phyloP scores from a whole-genome alignment of 2,888 invertebrate species.

The Ormia ochracea region DNA sequence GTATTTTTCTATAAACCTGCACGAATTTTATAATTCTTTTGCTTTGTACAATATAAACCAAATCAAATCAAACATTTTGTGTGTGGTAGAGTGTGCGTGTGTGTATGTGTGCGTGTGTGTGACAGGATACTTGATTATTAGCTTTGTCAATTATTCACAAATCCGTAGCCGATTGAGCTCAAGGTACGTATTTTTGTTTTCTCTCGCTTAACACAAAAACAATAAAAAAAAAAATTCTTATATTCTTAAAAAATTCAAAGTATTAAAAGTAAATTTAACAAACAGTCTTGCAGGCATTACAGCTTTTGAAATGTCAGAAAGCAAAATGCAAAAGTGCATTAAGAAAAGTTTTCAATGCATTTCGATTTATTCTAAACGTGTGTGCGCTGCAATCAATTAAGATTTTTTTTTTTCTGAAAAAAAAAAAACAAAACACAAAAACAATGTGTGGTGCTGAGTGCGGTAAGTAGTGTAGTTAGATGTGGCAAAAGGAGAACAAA shows the following conservation, averaged over 20 bases:
- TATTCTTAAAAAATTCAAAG: conserved; percentile 29
- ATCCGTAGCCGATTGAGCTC: conserved; percentile 1
- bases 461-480: conserved; percentile 33
- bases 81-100: no score
- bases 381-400: conserved; percentile 31
- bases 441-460: conserved; percentile 1
- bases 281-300: not conserved
- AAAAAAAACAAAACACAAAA: no score
- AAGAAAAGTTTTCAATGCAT: conserved; percentile 27
- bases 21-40: conserved; percentile 19
- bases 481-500: conserved; percentile 50
- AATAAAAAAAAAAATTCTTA: conserved; percentile 17
- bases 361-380: not conserved
- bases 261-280: conserved; percentile 12
- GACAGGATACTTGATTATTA: conserved; percentile 46
- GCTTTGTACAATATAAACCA: conserved; percentile 1
- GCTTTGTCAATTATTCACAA: conserved; percentile 56
- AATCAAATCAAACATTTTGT: not conserved
- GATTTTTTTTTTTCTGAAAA: not conserved
- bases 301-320: not conserved
- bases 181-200: conserved; percentile 4
- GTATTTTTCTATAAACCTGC: conserved; percentile 27
- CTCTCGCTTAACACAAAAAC: conserved; percentile 27
- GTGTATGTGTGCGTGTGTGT: no score
- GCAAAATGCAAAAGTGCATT: conserved; percentile 37